Conservation (phyloP, 2,888 invertebrate genomes). For the Athalia circularis region DNA sequence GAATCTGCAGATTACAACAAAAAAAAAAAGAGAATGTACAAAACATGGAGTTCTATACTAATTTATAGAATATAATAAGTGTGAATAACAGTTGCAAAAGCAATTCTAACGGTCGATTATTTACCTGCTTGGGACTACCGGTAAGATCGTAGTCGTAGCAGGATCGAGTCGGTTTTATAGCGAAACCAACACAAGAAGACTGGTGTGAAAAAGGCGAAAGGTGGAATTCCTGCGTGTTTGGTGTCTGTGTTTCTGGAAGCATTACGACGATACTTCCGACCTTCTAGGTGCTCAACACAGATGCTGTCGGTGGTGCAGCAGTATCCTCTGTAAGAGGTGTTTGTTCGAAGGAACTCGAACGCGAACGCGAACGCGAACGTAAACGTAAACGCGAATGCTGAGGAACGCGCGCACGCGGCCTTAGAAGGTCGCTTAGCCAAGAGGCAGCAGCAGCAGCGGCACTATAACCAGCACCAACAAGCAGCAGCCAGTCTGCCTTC, state of each 20-base stretch:
- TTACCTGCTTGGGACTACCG: neutral
- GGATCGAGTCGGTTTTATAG: neutral
- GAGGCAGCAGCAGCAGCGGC: slow-evolving; percentile 58
- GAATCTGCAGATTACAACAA: too few species aligned
- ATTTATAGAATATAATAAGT: neutral
- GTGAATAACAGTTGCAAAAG: slow-evolving; percentile 40
- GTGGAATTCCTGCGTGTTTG: slow-evolving; percentile 38
- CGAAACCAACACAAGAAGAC: neutral
- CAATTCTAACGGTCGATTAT: slow-evolving; percentile 32
- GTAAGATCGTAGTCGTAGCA: too few species aligned
- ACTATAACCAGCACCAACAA: neutral
- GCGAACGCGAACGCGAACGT: slow-evolving; percentile 54
- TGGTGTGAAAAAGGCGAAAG: slow-evolving; percentile 43
- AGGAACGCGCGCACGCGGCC: slow-evolving; percentile 62
- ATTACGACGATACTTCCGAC: slow-evolving; percentile 33
- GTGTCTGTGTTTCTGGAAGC: slow-evolving; percentile 45
- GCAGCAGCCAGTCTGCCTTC: slow-evolving; percentile 57
- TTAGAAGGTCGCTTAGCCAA: slow-evolving; percentile 70
- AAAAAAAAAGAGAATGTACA: neutral
- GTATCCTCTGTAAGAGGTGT: slow-evolving; percentile 1
- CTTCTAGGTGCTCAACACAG: slow-evolving; percentile 16
- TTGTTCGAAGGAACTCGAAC: slow-evolving; percentile 45
- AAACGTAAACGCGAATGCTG: slow-evolving; percentile 54
- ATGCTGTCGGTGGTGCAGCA: slow-evolving; percentile 4
- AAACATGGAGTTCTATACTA: neutral